Percentiles rank a stretch among this genome's conserved stretches.
These are phyloP conservation scores for Sinosuthora webbiana DNA, from an alignment of 2,113 vertebrate genomes.

Conservation along the genomic window DNA sequence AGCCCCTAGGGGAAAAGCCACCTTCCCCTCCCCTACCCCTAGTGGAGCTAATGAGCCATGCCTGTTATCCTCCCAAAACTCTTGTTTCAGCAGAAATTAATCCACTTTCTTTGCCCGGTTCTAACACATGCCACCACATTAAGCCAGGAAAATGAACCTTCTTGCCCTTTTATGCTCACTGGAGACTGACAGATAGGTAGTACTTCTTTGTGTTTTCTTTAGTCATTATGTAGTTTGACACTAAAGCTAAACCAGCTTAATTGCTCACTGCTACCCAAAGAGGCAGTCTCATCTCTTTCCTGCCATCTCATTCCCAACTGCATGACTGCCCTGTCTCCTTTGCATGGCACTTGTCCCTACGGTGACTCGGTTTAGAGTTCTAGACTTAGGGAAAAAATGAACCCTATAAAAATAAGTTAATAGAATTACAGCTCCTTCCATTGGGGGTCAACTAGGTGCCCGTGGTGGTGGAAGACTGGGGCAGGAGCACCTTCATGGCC, in stretches of 20 bases:
- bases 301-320: background rate
- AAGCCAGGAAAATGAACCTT: background rate
- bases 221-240: background rate
- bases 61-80: background rate
- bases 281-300: background rate
- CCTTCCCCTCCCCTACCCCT: background rate
- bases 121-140: background rate
- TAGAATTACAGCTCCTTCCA: accelerated
- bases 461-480: background rate
- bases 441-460: background rate
- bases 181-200: background rate
- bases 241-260: background rate
- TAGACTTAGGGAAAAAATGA: background rate
- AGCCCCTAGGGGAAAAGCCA: background rate
- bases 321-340: background rate
- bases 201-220: background rate
- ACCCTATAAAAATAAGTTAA: background rate
- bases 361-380: accelerated
- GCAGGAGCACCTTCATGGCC: background rate
- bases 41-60: constrained; percentile 9
- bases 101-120: background rate
- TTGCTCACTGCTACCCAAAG: background rate
- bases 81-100: constrained; percentile 32
- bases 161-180: background rate
- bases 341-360: background rate